Percentiles rank a stretch among this genome's conserved stretches.
These are phyloP conservation scores for Melinopterus prodromus DNA, from an alignment of 2,888 invertebrate species.

Conservation along the genomic window DNA sequence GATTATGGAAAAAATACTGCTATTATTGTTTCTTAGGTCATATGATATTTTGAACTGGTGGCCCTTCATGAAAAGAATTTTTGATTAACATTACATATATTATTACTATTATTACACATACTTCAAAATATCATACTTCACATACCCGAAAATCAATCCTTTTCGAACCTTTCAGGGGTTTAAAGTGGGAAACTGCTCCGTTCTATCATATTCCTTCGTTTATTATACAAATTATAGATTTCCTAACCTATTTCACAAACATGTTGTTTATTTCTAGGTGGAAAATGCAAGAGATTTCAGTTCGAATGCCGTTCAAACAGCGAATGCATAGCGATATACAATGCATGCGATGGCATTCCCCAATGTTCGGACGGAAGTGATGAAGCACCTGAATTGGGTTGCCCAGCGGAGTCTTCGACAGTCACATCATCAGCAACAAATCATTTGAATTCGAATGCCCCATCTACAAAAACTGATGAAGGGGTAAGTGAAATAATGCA, in stretches of 20 bases:
- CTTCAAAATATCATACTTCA: no score
- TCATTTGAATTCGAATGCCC: constrained; percentile 41
- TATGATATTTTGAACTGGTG: no score
- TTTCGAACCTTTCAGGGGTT: background rate
- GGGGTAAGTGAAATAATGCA: constrained; percentile 26
- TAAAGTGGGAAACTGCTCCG: background rate
- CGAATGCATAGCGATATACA: constrained; percentile 94
- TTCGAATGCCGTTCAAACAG: constrained; percentile 86
- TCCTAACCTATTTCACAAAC: background rate
- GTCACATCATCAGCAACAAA: constrained; percentile 57
- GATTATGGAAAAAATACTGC: no score
- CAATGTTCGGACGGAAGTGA: constrained; percentile 93
- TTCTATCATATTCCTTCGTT: no score
- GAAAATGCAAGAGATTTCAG: constrained; percentile 83
- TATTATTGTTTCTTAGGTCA: no score
- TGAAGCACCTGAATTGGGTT: constrained; percentile 85
- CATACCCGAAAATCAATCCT: no score
- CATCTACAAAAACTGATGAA: constrained; percentile 32
- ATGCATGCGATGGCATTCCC: constrained; percentile 93
- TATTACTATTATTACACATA: no score
- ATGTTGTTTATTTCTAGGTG: constrained; percentile 50
- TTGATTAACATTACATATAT: no score
- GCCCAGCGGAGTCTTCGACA: constrained; percentile 64
- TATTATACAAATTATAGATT: background rate
- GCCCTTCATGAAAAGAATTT: no score